Evolutionary conservation across 1,140 invertebrate genomes (phyloP), one percentile per base, ranked within the genome.

Genomic region (Aphaenogaster ashmeadi): DNA sequence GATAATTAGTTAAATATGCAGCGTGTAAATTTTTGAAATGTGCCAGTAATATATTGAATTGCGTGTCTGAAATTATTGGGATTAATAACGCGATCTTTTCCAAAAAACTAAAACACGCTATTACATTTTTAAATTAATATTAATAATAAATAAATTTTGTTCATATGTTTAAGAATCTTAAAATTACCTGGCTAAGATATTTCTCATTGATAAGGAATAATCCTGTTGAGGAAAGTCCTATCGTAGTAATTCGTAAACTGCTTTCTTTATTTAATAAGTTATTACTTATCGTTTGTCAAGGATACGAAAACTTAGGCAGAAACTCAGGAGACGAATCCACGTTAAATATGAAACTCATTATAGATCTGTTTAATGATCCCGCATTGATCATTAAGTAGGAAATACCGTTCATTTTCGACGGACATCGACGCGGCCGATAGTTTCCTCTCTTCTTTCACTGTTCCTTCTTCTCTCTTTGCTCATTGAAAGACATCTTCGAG

Each of bases 401-500:
- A 47, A 69, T 47, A 27, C 54, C 38, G 74, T 77, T 77, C 38
- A n/a, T 77, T 77, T 77, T 77, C 74, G 38, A 77, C 3, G 72
- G 1, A 27, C 13, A 21, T 58, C 36, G 36, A 27, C 54, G n/a
- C 69, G n/a, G 0, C 38, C 38, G 41, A 69, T 47, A 38, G 13
- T 62, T 52, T 60, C 78, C 87, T 79, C 69, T 72, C 66, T 72
- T 56, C 47, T 89, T 60, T 56, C 52, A 75, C 79, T 89, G 27
- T 27, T 27, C 52, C 47, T 58, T 54, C 58, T 38, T 41, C 8
- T 50, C 56, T 15, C 56, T n/a, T 66, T 27, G 27, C 58, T 54
- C 66, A 15, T 50, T 41, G 84, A 84, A 33, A 60, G 75, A 77
- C 87, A 41, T 87, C 71, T 62, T 78, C 62, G 18, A 47, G 38